Conservation (phyloP, 2,797 vertebrate genomes). For the Podarcis lilfordi region DNA sequence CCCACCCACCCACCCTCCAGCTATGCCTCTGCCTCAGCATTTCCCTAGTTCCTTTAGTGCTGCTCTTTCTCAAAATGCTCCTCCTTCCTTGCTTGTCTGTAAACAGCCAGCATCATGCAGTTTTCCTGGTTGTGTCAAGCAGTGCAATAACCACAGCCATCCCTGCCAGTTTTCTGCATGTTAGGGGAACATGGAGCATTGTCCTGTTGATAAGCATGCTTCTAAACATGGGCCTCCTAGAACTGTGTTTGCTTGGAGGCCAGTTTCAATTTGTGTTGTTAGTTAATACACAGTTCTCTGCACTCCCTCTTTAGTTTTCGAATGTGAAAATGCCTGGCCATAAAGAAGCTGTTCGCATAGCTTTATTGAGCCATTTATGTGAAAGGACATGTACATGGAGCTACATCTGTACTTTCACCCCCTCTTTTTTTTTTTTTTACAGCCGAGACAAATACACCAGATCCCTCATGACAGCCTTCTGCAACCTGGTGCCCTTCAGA, state of each 20-base stretch:
- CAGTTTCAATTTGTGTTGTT: neutral
- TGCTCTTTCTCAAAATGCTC: neutral
- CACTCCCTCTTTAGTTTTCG: neutral
- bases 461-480: neutral
- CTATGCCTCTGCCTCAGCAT: neutral
- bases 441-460: neutral
- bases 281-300: neutral
- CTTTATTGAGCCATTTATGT: neutral
- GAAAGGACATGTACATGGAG: neutral
- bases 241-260: neutral
- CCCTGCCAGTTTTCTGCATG: neutral
- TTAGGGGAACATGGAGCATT: neutral
- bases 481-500: no score
- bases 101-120: neutral
- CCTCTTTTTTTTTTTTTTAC: neutral
- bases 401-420: neutral
- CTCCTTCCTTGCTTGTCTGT: no score
- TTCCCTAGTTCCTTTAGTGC: neutral
- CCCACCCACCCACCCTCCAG: no score
- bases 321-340: neutral
- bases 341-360: neutral
- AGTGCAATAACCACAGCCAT: neutral
- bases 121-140: neutral
- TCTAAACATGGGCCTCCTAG: neutral
- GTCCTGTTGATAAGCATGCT: neutral